Evolutionary conservation across 2,888 invertebrate species (phyloP).

Genomic region (Euzophera pinguis): DNA sequence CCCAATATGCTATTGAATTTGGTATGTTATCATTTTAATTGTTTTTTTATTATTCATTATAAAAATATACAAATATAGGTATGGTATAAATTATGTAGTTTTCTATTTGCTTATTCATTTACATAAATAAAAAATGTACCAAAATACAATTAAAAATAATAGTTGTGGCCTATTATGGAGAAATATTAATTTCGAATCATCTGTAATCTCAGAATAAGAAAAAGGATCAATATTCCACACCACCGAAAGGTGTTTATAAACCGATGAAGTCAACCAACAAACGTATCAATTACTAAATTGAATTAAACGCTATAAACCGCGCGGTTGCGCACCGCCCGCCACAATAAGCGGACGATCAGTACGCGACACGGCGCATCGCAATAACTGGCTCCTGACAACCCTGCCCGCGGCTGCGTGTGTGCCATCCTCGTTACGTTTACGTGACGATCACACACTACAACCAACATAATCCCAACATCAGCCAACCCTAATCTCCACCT

Average conservation of each 20-base stretch:
- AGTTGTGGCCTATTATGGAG: neutral
- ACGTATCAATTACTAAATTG: slow-evolving; percentile 79
- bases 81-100: no score
- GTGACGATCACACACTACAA: slow-evolving; percentile 66
- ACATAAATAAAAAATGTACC: no score
- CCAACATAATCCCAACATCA: slow-evolving; percentile 44
- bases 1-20: no score
- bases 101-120: no score
- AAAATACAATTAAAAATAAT: neutral
- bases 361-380: slow-evolving; percentile 60
- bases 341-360: slow-evolving; percentile 64
- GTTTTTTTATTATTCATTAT: no score
- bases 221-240: neutral
- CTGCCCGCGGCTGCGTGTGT: slow-evolving; percentile 63
- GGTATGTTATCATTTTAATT: no score
- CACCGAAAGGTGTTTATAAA: slow-evolving; percentile 30
- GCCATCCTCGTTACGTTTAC: slow-evolving; percentile 74
- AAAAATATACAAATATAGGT: no score
- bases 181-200: neutral
- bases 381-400: slow-evolving; percentile 77
- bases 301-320: slow-evolving; percentile 76
- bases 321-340: slow-evolving; percentile 62
- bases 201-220: no score
- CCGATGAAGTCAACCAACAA: slow-evolving; percentile 59
- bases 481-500: slow-evolving; percentile 44